Evolutionary conservation across 2,888 invertebrate species (phyloP).

Genomic region (Calliphora vomitoria): DNA sequence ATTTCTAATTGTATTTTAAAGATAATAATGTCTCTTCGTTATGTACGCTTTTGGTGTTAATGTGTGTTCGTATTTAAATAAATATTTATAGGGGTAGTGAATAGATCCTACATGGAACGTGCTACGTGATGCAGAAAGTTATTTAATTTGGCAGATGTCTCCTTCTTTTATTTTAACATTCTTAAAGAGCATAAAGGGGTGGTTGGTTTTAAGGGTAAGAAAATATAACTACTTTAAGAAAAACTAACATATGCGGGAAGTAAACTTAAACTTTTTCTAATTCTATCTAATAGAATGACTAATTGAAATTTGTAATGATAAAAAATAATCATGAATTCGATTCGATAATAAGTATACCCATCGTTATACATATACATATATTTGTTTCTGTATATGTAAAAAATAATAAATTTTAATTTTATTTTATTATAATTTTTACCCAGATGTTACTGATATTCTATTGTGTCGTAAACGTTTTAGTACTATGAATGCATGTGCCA

Average conservation of each 20-base stretch:
- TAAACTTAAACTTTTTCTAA: conserved; percentile 24
- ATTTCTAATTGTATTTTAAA: conserved; percentile 25
- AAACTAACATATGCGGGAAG: conserved; percentile 44
- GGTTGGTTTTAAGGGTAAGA: conserved; percentile 40
- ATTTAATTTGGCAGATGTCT: conserved; percentile 57
- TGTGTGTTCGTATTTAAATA: neutral
- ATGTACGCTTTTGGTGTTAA: neutral
- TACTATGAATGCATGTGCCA: too few relatives aligned
- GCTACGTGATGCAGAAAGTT: conserved; percentile 45
- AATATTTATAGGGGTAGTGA: conserved; percentile 47
- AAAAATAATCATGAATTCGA: neutral
- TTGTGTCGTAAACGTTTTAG: neutral
- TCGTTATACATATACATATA: too few relatives aligned
- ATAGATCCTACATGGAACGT: conserved; percentile 22
- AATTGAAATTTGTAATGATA: conserved; percentile 11
- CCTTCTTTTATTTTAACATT: neutral
- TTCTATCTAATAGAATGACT: neutral
- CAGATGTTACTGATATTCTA: neutral
- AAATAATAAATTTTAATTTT: neutral
- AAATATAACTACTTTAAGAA: conserved; percentile 29
- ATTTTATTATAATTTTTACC: neutral
- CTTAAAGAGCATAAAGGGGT: conserved; percentile 36
- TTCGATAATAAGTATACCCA: neutral
- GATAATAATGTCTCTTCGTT: conserved; percentile 21
- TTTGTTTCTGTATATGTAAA: neutral